Evolutionary conservation across 2,113 vertebrate genomes (phyloP).

Genomic region (Hyperopisus bebe): DNA sequence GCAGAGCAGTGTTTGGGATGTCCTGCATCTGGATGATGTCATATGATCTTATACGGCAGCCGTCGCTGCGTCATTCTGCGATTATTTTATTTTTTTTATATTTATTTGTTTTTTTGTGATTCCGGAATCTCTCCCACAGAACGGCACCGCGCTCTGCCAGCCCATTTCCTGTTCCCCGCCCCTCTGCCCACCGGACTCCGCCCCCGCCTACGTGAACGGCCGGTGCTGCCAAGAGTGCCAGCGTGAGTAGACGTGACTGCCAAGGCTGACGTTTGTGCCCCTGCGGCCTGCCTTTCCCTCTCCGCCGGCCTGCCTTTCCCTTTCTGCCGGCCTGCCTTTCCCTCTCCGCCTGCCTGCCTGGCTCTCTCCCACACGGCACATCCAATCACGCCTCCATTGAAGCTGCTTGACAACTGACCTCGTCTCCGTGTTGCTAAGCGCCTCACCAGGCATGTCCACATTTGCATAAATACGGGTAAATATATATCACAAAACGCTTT

Average conservation of each 20-base stretch:
- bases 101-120: background rate
- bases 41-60: background rate
- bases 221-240: slow-evolving; percentile 94
- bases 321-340: background rate
- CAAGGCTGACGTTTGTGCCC: slow-evolving; percentile 30
- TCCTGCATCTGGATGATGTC: background rate
- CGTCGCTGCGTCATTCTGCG: background rate
- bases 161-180: slow-evolving; percentile 71
- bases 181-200: slow-evolving; percentile 73
- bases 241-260: slow-evolving; percentile 67
- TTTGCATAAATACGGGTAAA: slow-evolving; percentile 53
- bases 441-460: slow-evolving; percentile 52
- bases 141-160: slow-evolving; percentile 85
- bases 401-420: slow-evolving; percentile 58
- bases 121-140: slow-evolving; percentile 62
- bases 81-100: no score
- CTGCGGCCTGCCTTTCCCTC: slow-evolving; percentile 21
- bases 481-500: slow-evolving; percentile 58
- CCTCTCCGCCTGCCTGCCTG: background rate
- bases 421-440: slow-evolving; percentile 62
- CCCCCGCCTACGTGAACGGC: slow-evolving; percentile 75
- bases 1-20: background rate
- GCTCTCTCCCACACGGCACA: slow-evolving; percentile 21
- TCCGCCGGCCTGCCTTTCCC: slow-evolving; percentile 7
- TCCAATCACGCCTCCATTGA: slow-evolving; percentile 47